A percentile compares a stretch with the other conserved stretches of the same genome.
Evolutionary conservation across 2,888 invertebrate genomes (phyloP).

Genomic region (Lasioglossum malachurum): DNA sequence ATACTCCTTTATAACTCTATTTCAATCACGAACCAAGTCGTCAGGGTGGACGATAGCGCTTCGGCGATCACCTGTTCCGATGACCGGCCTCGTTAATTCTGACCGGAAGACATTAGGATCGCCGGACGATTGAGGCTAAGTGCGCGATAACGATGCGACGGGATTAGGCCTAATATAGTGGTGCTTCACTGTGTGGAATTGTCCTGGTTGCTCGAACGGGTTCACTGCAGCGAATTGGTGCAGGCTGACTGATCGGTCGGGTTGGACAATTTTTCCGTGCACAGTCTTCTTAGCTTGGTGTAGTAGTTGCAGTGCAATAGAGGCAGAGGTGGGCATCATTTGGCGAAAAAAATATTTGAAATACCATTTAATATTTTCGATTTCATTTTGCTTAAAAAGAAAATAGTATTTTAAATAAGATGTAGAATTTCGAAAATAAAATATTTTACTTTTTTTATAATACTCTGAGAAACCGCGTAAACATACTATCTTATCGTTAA

Average conservation of each 20-base stretch:
- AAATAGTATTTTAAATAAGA: too few relatives aligned
- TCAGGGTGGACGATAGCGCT: background rate
- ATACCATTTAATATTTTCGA: too few relatives aligned
- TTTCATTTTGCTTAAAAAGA: too few relatives aligned
- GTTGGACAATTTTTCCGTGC: background rate
- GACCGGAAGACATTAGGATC: constrained; percentile 44
- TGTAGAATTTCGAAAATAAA: too few relatives aligned
- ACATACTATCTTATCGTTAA: too few relatives aligned
- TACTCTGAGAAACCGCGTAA: too few relatives aligned
- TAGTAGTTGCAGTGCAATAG: too few relatives aligned
- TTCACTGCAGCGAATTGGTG: background rate
- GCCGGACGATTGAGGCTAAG: constrained; percentile 36
- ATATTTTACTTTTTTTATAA: too few relatives aligned
- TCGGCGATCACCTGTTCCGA: constrained; percentile 11
- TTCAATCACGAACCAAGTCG: constrained; percentile 26
- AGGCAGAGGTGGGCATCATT: too few relatives aligned
- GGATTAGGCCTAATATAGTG: constrained; percentile 37
- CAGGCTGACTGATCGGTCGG: background rate
- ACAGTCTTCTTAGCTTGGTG: background rate
- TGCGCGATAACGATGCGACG: constrained; percentile 25
- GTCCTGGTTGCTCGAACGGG: background rate
- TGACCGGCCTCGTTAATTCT: constrained; percentile 48
- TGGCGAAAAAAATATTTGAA: too few relatives aligned
- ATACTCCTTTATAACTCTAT: constrained; percentile 39
- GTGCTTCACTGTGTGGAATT: background rate